These are phyloP conservation scores for Ametastegia equiseti DNA, from an alignment of 2,888 invertebrate species.

Conservation along the genomic window DNA sequence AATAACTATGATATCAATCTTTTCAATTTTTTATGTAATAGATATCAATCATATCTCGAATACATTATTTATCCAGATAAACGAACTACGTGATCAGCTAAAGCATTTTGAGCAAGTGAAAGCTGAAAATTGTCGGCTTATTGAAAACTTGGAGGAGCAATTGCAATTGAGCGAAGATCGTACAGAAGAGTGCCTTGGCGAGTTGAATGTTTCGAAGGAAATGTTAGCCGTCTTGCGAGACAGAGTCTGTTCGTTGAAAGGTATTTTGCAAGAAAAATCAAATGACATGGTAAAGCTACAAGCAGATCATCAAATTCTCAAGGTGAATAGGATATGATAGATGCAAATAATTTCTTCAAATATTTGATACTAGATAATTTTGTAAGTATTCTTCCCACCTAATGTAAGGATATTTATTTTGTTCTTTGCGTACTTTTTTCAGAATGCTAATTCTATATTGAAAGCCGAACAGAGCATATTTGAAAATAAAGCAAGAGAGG, in stretches of 20 bases:
- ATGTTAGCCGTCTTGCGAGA: constrained; percentile 57
- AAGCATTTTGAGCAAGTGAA: constrained; percentile 30
- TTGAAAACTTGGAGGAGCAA: constrained; percentile 60
- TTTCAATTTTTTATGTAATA: neutral
- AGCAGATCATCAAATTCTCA: constrained; percentile 66
- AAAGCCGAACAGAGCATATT: constrained; percentile 58
- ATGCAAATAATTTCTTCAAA: constrained; percentile 10
- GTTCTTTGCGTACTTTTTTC: constrained; percentile 22
- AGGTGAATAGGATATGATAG: constrained; percentile 57
- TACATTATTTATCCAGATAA: constrained; percentile 50
- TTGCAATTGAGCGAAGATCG: constrained; percentile 57
- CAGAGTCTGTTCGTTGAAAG: constrained; percentile 62
- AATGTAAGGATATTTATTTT: neutral
- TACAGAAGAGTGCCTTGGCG: constrained; percentile 57
- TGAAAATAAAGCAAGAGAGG: constrained; percentile 62
- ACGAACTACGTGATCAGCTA: constrained; percentile 31
- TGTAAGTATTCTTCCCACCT: constrained; percentile 19
- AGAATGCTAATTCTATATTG: constrained; percentile 68
- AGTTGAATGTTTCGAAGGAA: constrained; percentile 61
- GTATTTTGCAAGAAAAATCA: constrained; percentile 63
- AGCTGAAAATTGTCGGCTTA: constrained; percentile 55
- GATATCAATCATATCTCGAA: neutral
- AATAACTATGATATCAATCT: neutral
- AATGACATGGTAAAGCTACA: constrained; percentile 63
- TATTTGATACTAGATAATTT: constrained; percentile 15